Base-by-base conservation (phyloP, 1,140 invertebrate genomes). In the Cydia amplana region DNA sequence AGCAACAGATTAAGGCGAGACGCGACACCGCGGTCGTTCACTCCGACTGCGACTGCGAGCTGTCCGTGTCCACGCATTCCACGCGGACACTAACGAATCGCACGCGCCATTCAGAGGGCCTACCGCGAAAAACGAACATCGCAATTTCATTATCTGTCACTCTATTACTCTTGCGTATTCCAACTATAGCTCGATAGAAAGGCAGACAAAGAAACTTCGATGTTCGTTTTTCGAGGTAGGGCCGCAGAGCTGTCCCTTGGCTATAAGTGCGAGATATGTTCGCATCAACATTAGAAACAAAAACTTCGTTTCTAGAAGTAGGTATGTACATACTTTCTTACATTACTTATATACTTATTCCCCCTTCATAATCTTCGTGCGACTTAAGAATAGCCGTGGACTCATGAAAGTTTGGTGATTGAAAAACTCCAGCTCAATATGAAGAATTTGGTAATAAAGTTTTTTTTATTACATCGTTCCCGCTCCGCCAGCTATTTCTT, bases 341-440 rank as follows among this genome's bases (percentile, higher is more conserved):
- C 5, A 51, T 18, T 18, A 18, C n/a, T 51, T 46, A 12, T 12
- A 18, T 51, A n/a, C 16, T 51, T 18, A 6, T 51, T 12, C 55
- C 18, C n/a, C 18, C 20, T 60, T n/a, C 9, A 23, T 60, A 60
- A 60, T 60, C 55, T 60, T 60, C 55, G 9, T 60, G 55, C 55
- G 55, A 60, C 20, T 60, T 60, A 60, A 60, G 20, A 60, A 60
- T 60, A 60, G 55, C 55, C 55, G 55, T 23, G 18, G 18, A 20
- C 2, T 55, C n/a, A 23, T 60, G 20, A 60, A 60, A 60, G 55
- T 60, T 60, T 23, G 55, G 23, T 60, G 55, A 60, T 60, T 60
- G 55, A 60, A 60, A 60, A 60, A 60, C 20, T 60, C 55, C 55
- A 10, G 55, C 55, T 60, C 55, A 23, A 60, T 60, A 60, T 60